Evolutionary conservation across 1,140 invertebrate genomes (phyloP).

Genomic region (Zophobas morio): DNA sequence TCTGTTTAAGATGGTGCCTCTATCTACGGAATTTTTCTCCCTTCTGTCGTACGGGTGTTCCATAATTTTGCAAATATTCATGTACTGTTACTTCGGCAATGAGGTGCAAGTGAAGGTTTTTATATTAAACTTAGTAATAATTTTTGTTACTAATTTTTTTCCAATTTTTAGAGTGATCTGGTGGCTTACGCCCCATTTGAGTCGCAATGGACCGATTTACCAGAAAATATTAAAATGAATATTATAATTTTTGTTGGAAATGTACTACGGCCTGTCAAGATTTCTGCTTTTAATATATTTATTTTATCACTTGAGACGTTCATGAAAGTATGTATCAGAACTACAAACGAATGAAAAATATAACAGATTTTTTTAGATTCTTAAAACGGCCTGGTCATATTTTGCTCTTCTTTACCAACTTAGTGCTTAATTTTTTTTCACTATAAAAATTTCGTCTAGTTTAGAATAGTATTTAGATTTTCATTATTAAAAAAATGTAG

Average conservation of each 20-base stretch:
- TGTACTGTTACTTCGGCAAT: conserved; percentile 1
- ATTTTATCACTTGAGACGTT: neutral
- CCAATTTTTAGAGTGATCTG: neutral
- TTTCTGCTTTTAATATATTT: neutral
- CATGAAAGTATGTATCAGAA: neutral
- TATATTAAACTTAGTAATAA: neutral
- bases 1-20: neutral
- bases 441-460: no score
- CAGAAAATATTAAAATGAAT: neutral
- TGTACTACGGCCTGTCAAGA: neutral
- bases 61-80: neutral
- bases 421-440: no score
- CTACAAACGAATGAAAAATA: no score
- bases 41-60: neutral
- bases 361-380: no score
- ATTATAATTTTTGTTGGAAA: neutral
- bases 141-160: neutral
- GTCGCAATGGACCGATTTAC: neutral
- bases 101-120: neutral
- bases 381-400: no score
- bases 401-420: no score
- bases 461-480: no score
- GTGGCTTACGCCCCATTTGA: neutral
- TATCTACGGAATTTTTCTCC: neutral
- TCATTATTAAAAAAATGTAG: no score